Evolutionary conservation across 1,140 invertebrate genomes (phyloP).

Genomic region (Charaxes varanes): DNA sequence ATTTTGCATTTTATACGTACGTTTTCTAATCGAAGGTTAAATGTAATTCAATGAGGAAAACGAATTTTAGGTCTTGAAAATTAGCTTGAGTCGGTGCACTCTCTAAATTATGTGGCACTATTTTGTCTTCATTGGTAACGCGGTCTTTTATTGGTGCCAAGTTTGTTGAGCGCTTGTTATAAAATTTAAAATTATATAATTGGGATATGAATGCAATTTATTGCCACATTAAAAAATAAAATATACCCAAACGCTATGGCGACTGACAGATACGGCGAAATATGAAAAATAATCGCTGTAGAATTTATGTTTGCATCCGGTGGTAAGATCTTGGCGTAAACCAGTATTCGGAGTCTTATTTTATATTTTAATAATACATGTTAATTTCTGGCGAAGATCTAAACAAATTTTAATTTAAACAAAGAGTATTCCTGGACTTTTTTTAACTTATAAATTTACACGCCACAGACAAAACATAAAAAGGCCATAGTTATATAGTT

Average conservation of each 20-base stretch:
- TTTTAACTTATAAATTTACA: too few species aligned
- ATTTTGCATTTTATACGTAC: too few species aligned
- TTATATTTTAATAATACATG: too few species aligned
- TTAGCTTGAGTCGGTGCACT: slow-evolving; percentile 35
- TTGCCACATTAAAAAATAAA: slow-evolving; percentile 13
- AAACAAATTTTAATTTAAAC: too few species aligned
- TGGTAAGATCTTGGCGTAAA: too few species aligned
- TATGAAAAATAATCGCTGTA: not conserved
- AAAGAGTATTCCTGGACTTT: too few species aligned
- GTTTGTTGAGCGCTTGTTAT: slow-evolving; percentile 11
- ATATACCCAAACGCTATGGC: slow-evolving; percentile 12
- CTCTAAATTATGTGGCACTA: slow-evolving; percentile 20
- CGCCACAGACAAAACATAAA: too few species aligned
- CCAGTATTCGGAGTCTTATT: too few species aligned
- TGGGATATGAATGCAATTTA: slow-evolving; percentile 8
- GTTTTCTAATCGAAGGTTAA: too few species aligned
- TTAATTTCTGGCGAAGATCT: too few species aligned
- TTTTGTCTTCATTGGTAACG: slow-evolving; percentile 11
- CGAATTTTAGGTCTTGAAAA: slow-evolving; percentile 13
- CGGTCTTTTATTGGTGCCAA: slow-evolving; percentile 17
- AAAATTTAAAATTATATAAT: slow-evolving; percentile 3
- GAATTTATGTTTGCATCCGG: too few species aligned
- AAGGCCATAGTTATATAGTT: too few species aligned
- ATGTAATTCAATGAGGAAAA: slow-evolving; percentile 18
- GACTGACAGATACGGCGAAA: slow-evolving; percentile 15